Evolutionary conservation across 1,140 invertebrate species (phyloP).

Genomic region (Drosophila ohnishii): DNA sequence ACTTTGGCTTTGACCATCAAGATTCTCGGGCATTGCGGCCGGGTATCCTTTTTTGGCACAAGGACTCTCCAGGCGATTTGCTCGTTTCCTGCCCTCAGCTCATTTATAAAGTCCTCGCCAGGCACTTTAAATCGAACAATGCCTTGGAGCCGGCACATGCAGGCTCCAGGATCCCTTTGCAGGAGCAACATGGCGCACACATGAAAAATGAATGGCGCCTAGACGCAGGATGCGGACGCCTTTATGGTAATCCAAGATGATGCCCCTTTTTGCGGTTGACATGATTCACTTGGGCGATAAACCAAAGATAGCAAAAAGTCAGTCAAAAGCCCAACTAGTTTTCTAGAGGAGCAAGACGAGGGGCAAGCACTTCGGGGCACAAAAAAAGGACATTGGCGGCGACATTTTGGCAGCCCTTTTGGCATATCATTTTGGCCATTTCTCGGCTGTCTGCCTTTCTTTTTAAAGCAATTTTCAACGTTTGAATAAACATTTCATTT

Average conservation of each 20-base stretch:
- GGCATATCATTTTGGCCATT: slow-evolving; percentile 58
- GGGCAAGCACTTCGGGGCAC: slow-evolving; percentile 24
- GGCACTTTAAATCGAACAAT: slow-evolving; percentile 74
- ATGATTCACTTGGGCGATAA: slow-evolving; percentile 79
- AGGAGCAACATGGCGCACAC: slow-evolving; percentile 42
- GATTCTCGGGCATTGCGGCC: slow-evolving; percentile 39
- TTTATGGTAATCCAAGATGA: slow-evolving; percentile 81
- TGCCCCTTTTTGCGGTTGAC: slow-evolving; percentile 72
- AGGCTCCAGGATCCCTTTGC: slow-evolving; percentile 17
- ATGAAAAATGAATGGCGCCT: slow-evolving; percentile 79
- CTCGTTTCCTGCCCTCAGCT: slow-evolving; percentile 63
- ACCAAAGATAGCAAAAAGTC: slow-evolving; percentile 76
- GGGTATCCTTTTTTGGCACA: slow-evolving; percentile 42
- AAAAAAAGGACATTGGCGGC: slow-evolving; percentile 60
- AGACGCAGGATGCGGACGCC: slow-evolving; percentile 51
- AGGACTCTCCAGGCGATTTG: slow-evolving; percentile 62
- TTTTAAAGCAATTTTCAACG: slow-evolving; percentile 74
- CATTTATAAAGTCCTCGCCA: slow-evolving; percentile 68
- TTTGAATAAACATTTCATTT: slow-evolving; percentile 82
- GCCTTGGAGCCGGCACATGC: slow-evolving; percentile 54
- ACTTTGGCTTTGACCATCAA: slow-evolving; percentile 80
- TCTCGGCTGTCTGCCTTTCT: slow-evolving; percentile 18
- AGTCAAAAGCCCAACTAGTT: slow-evolving; percentile 64
- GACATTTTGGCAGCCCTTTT: slow-evolving; percentile 74
- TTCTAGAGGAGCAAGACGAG: background rate